Evolutionary conservation across 2,888 invertebrate species (phyloP).

Genomic region (Conops quadrifasciatus): DNA sequence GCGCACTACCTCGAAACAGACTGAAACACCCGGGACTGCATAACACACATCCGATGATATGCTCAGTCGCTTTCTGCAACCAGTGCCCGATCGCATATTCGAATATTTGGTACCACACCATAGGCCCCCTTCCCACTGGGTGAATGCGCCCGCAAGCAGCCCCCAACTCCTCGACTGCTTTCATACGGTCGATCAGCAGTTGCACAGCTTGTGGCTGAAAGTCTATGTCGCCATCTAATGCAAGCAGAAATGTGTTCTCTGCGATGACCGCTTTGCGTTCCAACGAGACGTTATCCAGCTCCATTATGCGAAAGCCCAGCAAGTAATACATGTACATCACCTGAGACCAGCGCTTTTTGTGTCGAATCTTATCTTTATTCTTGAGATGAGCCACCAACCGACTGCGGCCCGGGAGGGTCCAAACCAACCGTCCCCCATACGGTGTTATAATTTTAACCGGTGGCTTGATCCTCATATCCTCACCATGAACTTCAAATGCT

Average conservation of each 20-base stretch:
- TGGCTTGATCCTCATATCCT: conserved; percentile 71
- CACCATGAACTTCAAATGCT: conserved; percentile 75
- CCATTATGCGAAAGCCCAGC: conserved; percentile 81
- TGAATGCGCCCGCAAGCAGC: conserved; percentile 92
- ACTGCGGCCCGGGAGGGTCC: conserved; percentile 86
- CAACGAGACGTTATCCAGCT: conserved; percentile 65
- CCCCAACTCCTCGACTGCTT: conserved; percentile 80
- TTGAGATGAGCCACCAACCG: conserved; percentile 87
- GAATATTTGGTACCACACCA: conserved; percentile 89
- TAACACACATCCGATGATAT: conserved; percentile 87
- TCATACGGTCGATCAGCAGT: conserved; percentile 84
- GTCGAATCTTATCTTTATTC: conserved; percentile 86
- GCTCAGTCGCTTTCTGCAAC: conserved; percentile 92
- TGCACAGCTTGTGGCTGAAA: conserved; percentile 84
- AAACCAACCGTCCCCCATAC: conserved; percentile 85
- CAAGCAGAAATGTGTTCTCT: conserved; percentile 83
- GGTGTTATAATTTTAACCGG: conserved; percentile 83
- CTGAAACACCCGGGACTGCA: conserved; percentile 95
- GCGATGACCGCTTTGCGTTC: conserved; percentile 72
- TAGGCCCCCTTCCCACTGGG: conserved; percentile 82
- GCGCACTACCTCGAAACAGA: conserved; percentile 84
- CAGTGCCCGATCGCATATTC: conserved; percentile 94
- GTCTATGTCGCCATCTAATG: conserved; percentile 89
- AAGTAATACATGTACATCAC: conserved; percentile 96
- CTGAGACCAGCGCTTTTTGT: conserved; percentile 94